Evolutionary conservation across 2,113 vertebrate genomes (phyloP).

Genomic region (Nannobrachium achirus): DNA sequence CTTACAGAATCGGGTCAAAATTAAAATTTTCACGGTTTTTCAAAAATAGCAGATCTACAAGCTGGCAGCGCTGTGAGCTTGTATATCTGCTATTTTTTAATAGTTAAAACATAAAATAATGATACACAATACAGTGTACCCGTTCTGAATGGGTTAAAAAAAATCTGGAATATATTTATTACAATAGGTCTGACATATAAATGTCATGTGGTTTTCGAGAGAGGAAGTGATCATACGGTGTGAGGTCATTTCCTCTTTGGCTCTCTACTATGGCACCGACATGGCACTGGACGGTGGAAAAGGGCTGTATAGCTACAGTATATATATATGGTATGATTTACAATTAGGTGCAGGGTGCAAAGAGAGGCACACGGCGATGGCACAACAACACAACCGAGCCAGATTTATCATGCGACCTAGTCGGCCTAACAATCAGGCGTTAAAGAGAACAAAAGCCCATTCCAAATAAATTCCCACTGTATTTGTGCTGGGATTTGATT

Average conservation of each 20-base stretch:
- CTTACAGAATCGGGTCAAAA: no score
- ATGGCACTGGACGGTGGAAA: background rate
- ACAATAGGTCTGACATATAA: no score
- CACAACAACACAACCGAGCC: conserved; percentile 81
- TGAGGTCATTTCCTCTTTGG: conserved; percentile 7
- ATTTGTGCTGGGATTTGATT: conserved; percentile 99
- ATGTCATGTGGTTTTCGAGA: background rate
- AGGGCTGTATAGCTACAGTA: background rate
- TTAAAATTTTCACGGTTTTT: no score
- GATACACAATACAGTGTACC: no score
- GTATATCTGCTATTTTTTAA: no score
- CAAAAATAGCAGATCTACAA: no score
- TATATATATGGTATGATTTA: conserved; percentile 52
- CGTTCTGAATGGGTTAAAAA: no score
- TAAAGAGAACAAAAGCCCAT: conserved; percentile 99
- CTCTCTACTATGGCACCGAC: background rate
- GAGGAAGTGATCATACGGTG: background rate
- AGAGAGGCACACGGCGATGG: conserved; percentile 57
- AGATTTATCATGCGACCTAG: conserved; percentile 92
- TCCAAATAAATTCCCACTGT: conserved; percentile 99
- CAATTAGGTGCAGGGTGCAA: conserved; percentile 59
- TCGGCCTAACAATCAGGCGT: conserved; percentile 97
- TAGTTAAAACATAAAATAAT: no score
- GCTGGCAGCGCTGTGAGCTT: no score
- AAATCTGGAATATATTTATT: no score